These are phyloP conservation scores for Onychomys leucogaster DNA, from an alignment of 2,797 vertebrate genomes.

Conservation along the genomic window DNA sequence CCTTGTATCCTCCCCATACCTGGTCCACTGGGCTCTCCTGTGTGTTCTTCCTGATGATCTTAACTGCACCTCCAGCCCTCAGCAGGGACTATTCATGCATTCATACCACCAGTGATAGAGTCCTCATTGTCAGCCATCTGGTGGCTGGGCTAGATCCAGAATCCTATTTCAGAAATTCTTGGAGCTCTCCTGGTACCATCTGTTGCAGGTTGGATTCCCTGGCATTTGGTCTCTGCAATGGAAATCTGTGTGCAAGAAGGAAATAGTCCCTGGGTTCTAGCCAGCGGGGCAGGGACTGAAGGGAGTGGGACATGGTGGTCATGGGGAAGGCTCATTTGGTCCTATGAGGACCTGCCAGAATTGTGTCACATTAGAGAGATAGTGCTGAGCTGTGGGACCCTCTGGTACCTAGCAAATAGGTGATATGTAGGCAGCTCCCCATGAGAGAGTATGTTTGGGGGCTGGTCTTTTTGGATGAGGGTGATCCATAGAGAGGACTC, in stretches of 20 bases:
- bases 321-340: rapidly evolving
- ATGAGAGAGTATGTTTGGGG: background rate
- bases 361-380: background rate
- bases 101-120: background rate
- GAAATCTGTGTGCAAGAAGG: background rate
- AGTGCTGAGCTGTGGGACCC: rapidly evolving
- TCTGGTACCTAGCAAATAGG: too few relatives aligned
- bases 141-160: background rate
- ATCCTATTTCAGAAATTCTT: background rate
- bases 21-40: rapidly evolving
- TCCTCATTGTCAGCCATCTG: conserved; percentile 57
- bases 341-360: background rate
- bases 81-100: background rate
- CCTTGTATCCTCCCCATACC: rapidly evolving
- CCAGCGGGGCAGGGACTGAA: background rate
- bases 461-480: background rate
- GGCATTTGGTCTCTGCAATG: background rate
- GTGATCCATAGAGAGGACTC: background rate
- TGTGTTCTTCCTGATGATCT: background rate
- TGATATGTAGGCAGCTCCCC: background rate
- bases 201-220: background rate
- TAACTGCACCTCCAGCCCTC: background rate
- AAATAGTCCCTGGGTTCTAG: background rate
- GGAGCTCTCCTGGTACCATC: conserved; percentile 14
- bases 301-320: rapidly evolving